phyloP scores from a whole-genome alignment of 2,888 invertebrate species.

The Eupithecia insigniata region DNA sequence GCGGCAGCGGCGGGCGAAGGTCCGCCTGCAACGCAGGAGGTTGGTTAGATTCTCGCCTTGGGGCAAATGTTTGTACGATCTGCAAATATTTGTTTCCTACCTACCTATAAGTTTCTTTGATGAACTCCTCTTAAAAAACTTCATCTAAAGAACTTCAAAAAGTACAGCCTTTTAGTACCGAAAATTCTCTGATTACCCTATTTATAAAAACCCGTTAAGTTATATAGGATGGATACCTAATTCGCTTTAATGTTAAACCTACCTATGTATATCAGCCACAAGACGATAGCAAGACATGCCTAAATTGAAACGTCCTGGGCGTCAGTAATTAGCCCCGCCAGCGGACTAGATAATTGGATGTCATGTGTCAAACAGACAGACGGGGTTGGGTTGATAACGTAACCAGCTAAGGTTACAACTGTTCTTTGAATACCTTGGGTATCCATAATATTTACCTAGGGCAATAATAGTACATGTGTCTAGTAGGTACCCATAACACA shows the following conservation, averaged over 20 bases:
- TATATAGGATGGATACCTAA: background rate
- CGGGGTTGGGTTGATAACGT: background rate
- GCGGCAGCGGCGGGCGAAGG: no score
- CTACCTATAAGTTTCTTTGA: no score
- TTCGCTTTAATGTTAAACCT: background rate
- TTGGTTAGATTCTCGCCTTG: no score
- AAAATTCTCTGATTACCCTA: background rate
- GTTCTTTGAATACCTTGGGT: background rate
- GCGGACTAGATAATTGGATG: constrained; percentile 37
- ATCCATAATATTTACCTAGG: background rate
- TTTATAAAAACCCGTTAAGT: no score
- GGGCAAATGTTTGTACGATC: no score
- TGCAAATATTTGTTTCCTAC: no score
- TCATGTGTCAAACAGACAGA: constrained; percentile 24
- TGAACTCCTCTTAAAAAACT: no score
- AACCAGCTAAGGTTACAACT: background rate
- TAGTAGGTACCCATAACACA: no score
- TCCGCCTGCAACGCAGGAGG: no score
- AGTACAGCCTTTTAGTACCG: background rate
- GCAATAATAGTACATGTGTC: no score
- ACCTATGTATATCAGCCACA: constrained; percentile 4
- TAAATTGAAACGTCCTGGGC: constrained; percentile 29
- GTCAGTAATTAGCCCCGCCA: constrained; percentile 31
- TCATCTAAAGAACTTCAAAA: background rate
- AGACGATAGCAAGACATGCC: constrained; percentile 10